phyloP scores from a whole-genome alignment of 2,888 invertebrate species.

The Nebria salina region DNA sequence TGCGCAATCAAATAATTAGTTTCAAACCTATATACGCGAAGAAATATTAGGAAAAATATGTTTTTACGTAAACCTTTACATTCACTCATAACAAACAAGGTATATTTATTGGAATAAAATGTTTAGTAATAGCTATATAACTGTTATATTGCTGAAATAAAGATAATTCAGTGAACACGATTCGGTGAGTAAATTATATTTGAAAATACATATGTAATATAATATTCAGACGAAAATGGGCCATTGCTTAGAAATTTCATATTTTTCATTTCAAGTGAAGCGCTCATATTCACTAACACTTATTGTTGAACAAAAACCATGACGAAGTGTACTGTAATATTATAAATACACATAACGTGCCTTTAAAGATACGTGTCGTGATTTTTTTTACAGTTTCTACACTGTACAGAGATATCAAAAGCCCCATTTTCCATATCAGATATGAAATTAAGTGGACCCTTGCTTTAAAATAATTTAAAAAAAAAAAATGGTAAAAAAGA shows the following conservation, averaged over 20 bases:
- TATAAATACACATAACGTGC: constrained; percentile 56
- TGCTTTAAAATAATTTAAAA: constrained; percentile 51
- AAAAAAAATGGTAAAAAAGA: constrained; percentile 15
- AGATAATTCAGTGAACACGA: neutral
- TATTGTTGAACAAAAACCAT: neutral
- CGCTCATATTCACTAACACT: neutral
- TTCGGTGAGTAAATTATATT: neutral
- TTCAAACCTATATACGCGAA: no score
- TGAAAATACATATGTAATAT: neutral
- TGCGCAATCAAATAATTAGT: no score
- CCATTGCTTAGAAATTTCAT: neutral
- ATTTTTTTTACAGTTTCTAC: constrained; percentile 53
- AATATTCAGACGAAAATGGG: no score
- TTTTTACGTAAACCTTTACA: no score
- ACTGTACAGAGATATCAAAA: constrained; percentile 51
- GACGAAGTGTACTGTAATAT: constrained; percentile 57
- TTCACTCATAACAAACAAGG: neutral
- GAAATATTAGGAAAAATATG: no score
- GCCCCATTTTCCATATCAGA: constrained; percentile 54
- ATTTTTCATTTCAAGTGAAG: neutral
- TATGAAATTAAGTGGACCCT: constrained; percentile 55
- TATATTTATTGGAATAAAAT: neutral
- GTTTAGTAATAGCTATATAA: neutral
- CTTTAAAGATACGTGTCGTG: constrained; percentile 59
- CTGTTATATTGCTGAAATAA: neutral